A percentile compares a stretch with the other conserved stretches of the same genome.
phyloP scores from a whole-genome alignment of 2,888 invertebrate genomes.

The Antheraea assamensis region DNA sequence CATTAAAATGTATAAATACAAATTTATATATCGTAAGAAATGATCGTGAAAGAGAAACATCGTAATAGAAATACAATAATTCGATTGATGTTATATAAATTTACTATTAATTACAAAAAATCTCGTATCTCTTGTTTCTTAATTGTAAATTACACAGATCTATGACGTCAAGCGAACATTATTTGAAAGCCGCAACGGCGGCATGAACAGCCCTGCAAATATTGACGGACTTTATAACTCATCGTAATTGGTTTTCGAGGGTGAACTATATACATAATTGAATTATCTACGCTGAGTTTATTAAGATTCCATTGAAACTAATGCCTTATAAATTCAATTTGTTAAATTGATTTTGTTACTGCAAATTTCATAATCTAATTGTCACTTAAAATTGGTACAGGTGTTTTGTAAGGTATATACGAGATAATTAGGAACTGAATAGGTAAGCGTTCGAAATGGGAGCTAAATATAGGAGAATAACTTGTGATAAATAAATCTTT shows the following conservation, averaged over 20 bases:
- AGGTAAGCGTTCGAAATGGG: neutral
- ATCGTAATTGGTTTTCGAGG: slow-evolving; percentile 1
- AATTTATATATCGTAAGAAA: neutral
- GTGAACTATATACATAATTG: neutral
- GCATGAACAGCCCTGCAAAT: neutral
- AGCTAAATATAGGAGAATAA: neutral
- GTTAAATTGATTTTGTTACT: neutral
- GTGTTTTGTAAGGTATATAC: neutral
- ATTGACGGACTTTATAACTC: slow-evolving; percentile 1
- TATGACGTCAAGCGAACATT: neutral
- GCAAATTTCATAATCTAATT: neutral
- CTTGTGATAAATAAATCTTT: no score
- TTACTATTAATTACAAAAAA: neutral
- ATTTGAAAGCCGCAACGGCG: neutral
- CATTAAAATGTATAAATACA: neutral
- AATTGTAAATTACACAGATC: neutral
- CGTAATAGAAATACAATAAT: neutral
- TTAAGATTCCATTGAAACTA: neutral
- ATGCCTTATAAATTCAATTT: neutral
- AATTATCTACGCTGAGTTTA: neutral
- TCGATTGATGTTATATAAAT: neutral
- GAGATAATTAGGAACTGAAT: neutral
- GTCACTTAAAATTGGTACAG: neutral
- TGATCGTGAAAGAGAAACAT: neutral
- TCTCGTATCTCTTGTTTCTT: neutral